These are phyloP conservation scores for Porites rus DNA, from an alignment of 92 coral and sea anemone species.

Conservation along the genomic window DNA sequence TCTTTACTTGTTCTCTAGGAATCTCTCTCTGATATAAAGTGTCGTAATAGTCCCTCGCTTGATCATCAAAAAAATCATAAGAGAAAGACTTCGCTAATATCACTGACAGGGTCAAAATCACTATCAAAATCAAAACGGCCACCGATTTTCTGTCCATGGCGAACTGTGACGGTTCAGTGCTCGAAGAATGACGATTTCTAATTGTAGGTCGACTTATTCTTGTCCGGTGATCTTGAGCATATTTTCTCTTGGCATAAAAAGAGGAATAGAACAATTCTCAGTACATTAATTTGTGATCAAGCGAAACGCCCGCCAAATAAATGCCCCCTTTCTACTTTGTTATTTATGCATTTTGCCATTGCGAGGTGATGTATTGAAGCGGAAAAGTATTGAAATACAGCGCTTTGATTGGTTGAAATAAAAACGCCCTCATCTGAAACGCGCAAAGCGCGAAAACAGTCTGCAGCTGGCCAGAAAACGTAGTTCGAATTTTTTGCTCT, in stretches of 20 bases:
- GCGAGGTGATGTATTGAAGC: slow-evolving; percentile 34
- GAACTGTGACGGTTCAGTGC: neutral
- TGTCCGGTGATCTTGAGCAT: slow-evolving; percentile 9
- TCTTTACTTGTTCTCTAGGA: slow-evolving; percentile 18
- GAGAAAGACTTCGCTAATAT: slow-evolving; percentile 12
- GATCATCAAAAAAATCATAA: slow-evolving; percentile 23
- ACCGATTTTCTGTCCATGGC: slow-evolving; percentile 6
- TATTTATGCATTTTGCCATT: slow-evolving; percentile 34
- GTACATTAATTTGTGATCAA: slow-evolving; percentile 28
- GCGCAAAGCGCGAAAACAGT: slow-evolving; percentile 12
- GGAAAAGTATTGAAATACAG: slow-evolving; percentile 18
- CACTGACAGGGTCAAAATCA: slow-evolving; percentile 4
- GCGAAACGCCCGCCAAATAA: slow-evolving; percentile 26
- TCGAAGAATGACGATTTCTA: neutral
- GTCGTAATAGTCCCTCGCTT: slow-evolving; percentile 39
- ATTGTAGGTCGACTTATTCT: neutral
- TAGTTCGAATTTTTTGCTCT: too few relatives aligned
- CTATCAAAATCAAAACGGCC: slow-evolving; percentile 15
- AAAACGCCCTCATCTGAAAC: slow-evolving; percentile 13
- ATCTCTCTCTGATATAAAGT: slow-evolving; percentile 47
- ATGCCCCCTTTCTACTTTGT: slow-evolving; percentile 29
- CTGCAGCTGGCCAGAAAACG: slow-evolving; percentile 1
- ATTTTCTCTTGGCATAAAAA: slow-evolving; percentile 12
- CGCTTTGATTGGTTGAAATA: slow-evolving; percentile 31
- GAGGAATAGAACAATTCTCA: slow-evolving; percentile 33